Conservation (phyloP, 2,888 invertebrate species). For the Erebia palarica region DNA sequence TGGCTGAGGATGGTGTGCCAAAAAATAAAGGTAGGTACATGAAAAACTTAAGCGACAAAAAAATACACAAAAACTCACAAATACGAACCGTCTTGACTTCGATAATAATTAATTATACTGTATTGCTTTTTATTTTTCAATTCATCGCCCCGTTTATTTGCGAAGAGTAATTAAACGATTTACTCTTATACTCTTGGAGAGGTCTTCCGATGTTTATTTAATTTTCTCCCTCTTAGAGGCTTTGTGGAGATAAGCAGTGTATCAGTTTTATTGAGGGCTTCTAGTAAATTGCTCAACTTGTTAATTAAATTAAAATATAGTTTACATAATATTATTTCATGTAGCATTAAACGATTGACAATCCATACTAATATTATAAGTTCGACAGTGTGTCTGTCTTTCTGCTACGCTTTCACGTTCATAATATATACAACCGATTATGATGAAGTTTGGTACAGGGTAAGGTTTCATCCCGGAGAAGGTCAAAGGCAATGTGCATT, state of each 20-base stretch:
- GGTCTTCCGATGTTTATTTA: constrained; percentile 26
- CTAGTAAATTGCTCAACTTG: neutral
- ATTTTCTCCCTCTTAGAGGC: constrained; percentile 24
- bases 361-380: too few relatives aligned
- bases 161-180: constrained; percentile 29
- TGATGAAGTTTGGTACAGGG: too few relatives aligned
- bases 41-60: neutral
- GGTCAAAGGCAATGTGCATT: too few relatives aligned
- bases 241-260: constrained; percentile 20
- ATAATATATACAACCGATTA: too few relatives aligned
- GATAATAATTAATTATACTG: constrained; percentile 8
- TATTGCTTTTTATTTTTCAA: constrained; percentile 20
- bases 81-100: constrained; percentile 5
- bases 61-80: neutral
- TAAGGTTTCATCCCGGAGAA: too few relatives aligned
- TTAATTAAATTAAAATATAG: neutral
- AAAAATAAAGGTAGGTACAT: neutral
- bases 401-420: too few relatives aligned
- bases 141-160: constrained; percentile 24
- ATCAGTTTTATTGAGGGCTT: constrained; percentile 12
- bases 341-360: too few relatives aligned
- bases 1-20: neutral
- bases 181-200: constrained; percentile 7
- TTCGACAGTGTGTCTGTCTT: too few relatives aligned
- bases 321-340: too few relatives aligned